Evolutionary conservation across 2,888 invertebrate genomes (phyloP), one percentile per base, ranked within the genome.

Genomic region (Drosophila rubida): DNA sequence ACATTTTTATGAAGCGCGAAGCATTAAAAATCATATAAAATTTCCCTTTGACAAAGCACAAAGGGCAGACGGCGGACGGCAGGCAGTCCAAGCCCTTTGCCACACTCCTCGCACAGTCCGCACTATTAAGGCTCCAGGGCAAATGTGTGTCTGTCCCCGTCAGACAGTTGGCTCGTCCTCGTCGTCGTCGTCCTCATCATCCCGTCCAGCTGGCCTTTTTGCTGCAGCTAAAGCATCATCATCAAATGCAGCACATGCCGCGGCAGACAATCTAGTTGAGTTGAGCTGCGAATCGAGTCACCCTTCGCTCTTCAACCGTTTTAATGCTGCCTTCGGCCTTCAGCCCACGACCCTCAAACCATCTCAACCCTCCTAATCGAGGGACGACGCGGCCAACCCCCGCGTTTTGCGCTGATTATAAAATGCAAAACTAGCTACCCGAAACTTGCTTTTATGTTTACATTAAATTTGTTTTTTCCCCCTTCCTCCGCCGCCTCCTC

Each of bases 1-100:
- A 84, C 71, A 69, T 64, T 81, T 83, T 87, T 74, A 81, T 78
- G 82, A 87, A 81, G 82, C 82, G 88, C 86, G 82, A 85, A 87
- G 69, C 85, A 82, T 82, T 85, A 78, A 78, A 81, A 85, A 76
- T 76, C 76, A 74, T 76, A 76, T 76, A 81, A 87, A 85, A 71
- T 81, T 69, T 68, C 69, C 75, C 73, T 87, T 81, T 81, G 81
- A 81, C 71, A 66, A 64, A 61, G 62, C 82, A 81, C 75, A 80
- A 80, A 82, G 68, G 55, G 64, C 74, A 65, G 46, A 46, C 46
- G 25, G 25, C 25, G 68, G 55, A 62, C 74, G 63, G 46, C 37
- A 37, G 25, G 25, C 25, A 25, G 35, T 9, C 51, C 14, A 14
- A 37, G 35, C 37, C 50, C 23, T 50, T 50, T 25, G 48, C 51